A percentile compares a stretch with the other conserved stretches of the same genome.
These are phyloP conservation scores for Dusona sp. DNA, from an alignment of 2,888 invertebrate genomes.

Conservation along the genomic window DNA sequence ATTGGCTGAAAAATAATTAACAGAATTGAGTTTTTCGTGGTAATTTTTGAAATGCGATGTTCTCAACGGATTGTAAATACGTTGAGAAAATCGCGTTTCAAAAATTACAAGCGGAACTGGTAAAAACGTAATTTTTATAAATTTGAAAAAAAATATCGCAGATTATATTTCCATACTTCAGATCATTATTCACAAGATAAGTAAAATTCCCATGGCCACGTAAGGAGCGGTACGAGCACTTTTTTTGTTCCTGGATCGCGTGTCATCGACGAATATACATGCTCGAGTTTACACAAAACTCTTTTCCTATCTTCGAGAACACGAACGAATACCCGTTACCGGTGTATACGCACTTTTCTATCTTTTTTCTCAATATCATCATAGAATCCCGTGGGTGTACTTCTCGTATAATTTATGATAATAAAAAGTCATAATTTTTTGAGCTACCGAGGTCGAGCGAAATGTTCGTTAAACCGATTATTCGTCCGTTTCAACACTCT, in stretches of 20 bases:
- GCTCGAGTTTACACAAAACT: constrained; percentile 46
- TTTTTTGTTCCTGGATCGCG: constrained; percentile 37
- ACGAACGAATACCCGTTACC: constrained; percentile 59
- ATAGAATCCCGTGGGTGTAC: constrained; percentile 41
- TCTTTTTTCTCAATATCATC: constrained; percentile 38
- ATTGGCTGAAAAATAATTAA: no score
- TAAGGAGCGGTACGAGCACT: constrained; percentile 14
- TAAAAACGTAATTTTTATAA: background rate
- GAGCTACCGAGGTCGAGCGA: constrained; percentile 45
- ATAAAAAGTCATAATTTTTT: constrained; percentile 45
- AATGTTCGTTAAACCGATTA: constrained; percentile 57
- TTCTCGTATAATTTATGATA: constrained; percentile 53
- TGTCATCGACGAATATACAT: constrained; percentile 45
- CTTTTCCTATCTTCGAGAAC: constrained; percentile 47
- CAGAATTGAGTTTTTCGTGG: no score
- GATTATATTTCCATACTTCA: background rate
- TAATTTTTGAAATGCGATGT: no score
- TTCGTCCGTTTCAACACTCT: background rate
- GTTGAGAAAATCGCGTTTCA: no score
- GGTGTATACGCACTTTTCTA: constrained; percentile 9
- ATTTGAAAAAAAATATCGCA: background rate
- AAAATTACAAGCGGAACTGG: background rate
- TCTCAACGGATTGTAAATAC: no score
- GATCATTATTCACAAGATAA: constrained; percentile 14
- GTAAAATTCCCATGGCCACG: constrained; percentile 18